Percentiles rank a stretch among this genome's conserved stretches.
Evolutionary conservation across 2,113 vertebrate genomes (phyloP).

Genomic region (Pachycephala philippinensis): DNA sequence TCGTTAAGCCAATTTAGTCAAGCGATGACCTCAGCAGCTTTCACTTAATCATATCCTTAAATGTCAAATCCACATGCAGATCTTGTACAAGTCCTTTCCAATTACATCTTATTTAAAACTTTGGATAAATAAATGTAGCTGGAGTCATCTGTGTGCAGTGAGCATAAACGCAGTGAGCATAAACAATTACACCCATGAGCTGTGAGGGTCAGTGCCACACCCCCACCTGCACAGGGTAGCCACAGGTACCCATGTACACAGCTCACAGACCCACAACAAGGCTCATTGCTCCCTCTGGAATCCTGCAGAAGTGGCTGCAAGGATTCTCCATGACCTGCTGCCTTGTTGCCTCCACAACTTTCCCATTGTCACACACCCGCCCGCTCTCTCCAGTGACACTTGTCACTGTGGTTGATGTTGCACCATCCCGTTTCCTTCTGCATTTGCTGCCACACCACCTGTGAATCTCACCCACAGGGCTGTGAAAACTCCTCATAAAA

Average conservation of each 20-base stretch:
- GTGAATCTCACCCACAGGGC: neutral
- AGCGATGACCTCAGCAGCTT: conserved; percentile 80
- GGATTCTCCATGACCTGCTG: neutral
- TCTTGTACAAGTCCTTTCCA: conserved; percentile 57
- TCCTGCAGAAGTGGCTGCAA: neutral
- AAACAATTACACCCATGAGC: too few relatives aligned
- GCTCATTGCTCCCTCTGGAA: neutral
- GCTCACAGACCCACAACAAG: fast-evolving
- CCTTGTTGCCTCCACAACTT: neutral
- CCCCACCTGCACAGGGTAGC: neutral
- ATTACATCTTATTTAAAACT: conserved; percentile 66
- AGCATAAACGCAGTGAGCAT: neutral
- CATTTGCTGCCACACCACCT: neutral
- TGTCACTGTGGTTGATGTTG: neutral
- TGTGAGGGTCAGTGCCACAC: neutral
- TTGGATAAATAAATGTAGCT: conserved; percentile 56
- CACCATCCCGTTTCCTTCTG: neutral
- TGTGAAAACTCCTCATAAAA: neutral
- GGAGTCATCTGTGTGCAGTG: neutral
- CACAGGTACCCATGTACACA: fast-evolving
- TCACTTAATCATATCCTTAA: conserved; percentile 67
- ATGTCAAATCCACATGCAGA: conserved; percentile 71
- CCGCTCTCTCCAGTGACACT: neutral
- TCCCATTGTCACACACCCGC: fast-evolving
- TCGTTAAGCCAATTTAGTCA: conserved; percentile 78